Conservation (phyloP, 1,140 invertebrate genomes). For the Drosophila serrata region DNA sequence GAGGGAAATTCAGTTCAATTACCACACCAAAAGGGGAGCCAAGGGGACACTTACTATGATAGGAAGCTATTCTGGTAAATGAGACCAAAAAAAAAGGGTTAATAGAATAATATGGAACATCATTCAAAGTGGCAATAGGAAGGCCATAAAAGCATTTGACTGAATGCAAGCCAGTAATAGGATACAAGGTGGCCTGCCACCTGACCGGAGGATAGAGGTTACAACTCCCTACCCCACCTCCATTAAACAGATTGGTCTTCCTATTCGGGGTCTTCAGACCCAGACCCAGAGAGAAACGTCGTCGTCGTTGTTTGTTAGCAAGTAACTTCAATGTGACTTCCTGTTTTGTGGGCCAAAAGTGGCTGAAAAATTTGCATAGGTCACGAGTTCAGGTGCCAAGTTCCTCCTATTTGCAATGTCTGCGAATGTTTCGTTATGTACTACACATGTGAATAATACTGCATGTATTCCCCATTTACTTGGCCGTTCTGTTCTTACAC, state of each 20-base stretch:
- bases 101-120: constrained; percentile 33
- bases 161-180: constrained; percentile 6
- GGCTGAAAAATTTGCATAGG: constrained; percentile 80
- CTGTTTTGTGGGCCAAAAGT: constrained; percentile 71
- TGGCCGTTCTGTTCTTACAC: not conserved
- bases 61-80: constrained; percentile 24
- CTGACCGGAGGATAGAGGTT: constrained; percentile 1
- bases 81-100: constrained; percentile 18
- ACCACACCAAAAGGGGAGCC: constrained; percentile 34
- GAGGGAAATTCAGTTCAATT: constrained; percentile 59
- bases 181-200: not conserved
- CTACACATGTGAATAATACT: constrained; percentile 1
- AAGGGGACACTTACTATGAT: constrained; percentile 24
- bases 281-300: constrained; percentile 63
- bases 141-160: not conserved
- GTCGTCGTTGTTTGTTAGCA: constrained; percentile 23
- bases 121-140: constrained; percentile 17
- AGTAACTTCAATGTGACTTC: constrained; percentile 79
- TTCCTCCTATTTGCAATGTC: constrained; percentile 67
- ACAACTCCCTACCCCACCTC: constrained; percentile 4
- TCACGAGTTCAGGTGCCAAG: constrained; percentile 82
- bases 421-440: constrained; percentile 59
- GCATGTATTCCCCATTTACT: constrained; percentile 15
- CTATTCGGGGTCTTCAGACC: constrained; percentile 60
- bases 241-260: constrained; percentile 51